phyloP scores from a whole-genome alignment of 2,113 vertebrate species.

The Hippocampus abdominalis region DNA sequence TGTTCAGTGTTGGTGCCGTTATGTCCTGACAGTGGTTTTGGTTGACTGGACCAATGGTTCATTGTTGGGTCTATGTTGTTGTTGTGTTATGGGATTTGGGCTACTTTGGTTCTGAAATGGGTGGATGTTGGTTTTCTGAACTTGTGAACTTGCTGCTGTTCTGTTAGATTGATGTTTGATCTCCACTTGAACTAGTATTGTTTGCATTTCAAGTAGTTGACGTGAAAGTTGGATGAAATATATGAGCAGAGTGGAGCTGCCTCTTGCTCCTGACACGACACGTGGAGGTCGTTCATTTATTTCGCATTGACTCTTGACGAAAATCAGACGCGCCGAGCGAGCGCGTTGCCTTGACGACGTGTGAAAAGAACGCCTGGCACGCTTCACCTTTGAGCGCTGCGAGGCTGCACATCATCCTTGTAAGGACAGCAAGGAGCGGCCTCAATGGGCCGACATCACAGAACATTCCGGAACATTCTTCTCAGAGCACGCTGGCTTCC shows the following conservation, averaged over 20 bases:
- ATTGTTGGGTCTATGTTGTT: no score
- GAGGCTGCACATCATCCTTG: background rate
- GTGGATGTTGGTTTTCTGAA: no score
- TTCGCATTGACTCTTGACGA: background rate
- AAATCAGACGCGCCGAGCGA: background rate
- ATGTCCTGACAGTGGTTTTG: no score
- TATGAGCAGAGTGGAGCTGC: background rate
- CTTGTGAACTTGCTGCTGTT: no score
- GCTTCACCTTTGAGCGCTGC: background rate
- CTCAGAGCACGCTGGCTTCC: background rate
- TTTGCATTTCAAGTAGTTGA: background rate
- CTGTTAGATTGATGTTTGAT: no score
- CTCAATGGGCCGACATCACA: background rate
- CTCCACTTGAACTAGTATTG: no score
- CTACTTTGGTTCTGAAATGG: no score
- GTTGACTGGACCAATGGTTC: no score
- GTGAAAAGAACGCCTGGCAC: conserved; percentile 1
- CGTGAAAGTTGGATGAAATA: background rate
- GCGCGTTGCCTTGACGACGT: background rate
- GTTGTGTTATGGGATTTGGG: no score
- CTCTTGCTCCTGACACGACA: background rate
- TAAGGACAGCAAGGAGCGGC: background rate
- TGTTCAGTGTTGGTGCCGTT: no score
- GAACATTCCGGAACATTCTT: background rate
- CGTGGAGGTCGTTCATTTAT: background rate